These are phyloP conservation scores for Digitonthophagus gazella DNA, from an alignment of 2,888 invertebrate species.

Conservation along the genomic window DNA sequence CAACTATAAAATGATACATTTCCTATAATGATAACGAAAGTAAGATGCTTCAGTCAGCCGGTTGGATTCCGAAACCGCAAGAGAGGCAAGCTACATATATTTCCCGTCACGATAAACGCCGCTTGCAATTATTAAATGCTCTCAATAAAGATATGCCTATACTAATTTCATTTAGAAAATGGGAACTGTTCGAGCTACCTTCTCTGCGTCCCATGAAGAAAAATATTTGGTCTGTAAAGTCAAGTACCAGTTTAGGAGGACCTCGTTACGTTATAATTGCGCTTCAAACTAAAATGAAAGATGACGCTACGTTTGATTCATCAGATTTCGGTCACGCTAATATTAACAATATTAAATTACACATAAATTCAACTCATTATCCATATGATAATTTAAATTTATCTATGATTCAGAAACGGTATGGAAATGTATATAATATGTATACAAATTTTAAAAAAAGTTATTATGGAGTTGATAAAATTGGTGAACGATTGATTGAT, in stretches of 20 bases:
- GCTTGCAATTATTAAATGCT: conserved; percentile 32
- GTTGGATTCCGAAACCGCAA: conserved; percentile 6
- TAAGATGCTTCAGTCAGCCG: conserved; percentile 5
- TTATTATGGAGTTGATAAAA: neutral
- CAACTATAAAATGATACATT: conserved; percentile 24
- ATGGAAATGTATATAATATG: conserved; percentile 2
- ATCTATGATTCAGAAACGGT: conserved; percentile 12
- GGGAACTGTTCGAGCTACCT: too few relatives aligned
- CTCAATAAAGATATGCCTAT: conserved; percentile 13
- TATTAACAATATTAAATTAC: neutral
- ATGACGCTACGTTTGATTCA: neutral
- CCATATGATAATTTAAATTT: conserved; percentile 16
- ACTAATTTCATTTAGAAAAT: conserved; percentile 37
- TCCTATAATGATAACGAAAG: conserved; percentile 21
- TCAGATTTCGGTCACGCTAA: conserved; percentile 34
- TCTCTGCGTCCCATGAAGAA: too few relatives aligned
- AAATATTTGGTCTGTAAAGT: too few relatives aligned
- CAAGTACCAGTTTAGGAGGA: conserved; percentile 13
- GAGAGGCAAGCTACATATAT: neutral
- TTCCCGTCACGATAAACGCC: conserved; percentile 33
- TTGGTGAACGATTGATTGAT: neutral
- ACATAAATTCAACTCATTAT: conserved; percentile 21
- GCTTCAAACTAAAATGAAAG: conserved; percentile 20
- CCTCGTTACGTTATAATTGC: conserved; percentile 23
- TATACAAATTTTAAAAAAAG: neutral